Evolutionary conservation across 2,113 vertebrate genomes (phyloP).

Genomic region (Mellivora capensis): DNA sequence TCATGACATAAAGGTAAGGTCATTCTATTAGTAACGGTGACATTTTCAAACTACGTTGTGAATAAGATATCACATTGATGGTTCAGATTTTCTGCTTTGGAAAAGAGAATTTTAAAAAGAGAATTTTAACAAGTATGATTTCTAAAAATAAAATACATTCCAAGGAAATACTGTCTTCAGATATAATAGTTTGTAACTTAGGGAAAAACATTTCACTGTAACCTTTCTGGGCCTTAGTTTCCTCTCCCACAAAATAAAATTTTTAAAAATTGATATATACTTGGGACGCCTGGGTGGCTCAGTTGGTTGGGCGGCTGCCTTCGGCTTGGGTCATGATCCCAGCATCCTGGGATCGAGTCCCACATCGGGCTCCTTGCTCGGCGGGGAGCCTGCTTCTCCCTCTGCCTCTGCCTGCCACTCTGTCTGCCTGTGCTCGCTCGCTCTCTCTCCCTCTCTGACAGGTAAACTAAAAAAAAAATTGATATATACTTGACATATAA

Average conservation of each 20-base stretch:
- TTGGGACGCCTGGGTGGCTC: too few species aligned
- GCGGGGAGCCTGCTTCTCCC: too few species aligned
- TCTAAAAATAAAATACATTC: conserved; percentile 33
- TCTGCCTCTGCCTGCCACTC: too few species aligned
- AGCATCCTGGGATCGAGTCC: too few species aligned
- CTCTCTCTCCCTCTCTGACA: too few species aligned
- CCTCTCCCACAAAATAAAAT: background rate
- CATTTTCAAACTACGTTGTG: background rate
- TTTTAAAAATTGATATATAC: background rate
- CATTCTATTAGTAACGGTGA: background rate
- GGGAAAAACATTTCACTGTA: conserved; percentile 9
- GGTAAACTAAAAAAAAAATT: too few species aligned
- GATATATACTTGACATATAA: background rate
- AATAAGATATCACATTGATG: background rate
- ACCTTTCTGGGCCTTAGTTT: background rate
- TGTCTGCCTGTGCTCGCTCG: too few species aligned
- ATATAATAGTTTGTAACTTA: background rate
- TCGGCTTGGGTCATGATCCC: too few species aligned
- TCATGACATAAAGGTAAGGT: background rate
- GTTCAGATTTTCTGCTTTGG: background rate
- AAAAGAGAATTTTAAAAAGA: conserved; percentile 13
- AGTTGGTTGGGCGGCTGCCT: too few species aligned
- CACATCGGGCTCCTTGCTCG: too few species aligned
- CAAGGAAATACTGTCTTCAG: background rate
- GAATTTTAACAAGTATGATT: conserved; percentile 9